A percentile compares a stretch with the other conserved stretches of the same genome.
Conservation (phyloP, 92 coral and sea anemone species). For the Scolanthus callimorphus region DNA sequence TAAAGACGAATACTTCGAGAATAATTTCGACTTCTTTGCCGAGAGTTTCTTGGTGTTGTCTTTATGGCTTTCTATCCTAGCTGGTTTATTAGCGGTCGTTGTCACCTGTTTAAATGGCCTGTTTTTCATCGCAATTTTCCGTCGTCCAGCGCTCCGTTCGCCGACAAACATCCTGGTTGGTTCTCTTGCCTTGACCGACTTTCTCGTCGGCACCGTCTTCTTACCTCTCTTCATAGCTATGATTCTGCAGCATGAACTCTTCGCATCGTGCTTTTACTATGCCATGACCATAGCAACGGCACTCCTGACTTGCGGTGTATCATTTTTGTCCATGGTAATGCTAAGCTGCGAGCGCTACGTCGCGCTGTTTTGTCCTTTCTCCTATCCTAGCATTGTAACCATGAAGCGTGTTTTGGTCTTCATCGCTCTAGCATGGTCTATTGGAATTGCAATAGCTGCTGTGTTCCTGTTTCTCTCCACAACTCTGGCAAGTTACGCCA, state of each 20-base stretch:
- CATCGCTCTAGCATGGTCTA: conserved; percentile 9
- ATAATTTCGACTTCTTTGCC: conserved; percentile 11
- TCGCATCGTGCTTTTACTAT: conserved; percentile 25
- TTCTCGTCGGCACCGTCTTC: conserved; percentile 23
- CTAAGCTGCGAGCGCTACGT: conserved; percentile 40
- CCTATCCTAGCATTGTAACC: conserved; percentile 24
- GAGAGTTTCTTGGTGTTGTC: conserved; percentile 10
- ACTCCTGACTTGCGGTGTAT: conserved; percentile 14
- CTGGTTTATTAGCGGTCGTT: background rate
- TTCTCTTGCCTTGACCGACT: conserved; percentile 37
- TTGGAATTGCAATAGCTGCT: background rate
- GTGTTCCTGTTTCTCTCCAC: background rate
- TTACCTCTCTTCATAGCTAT: conserved; percentile 25
- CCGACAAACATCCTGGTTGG: conserved; percentile 44
- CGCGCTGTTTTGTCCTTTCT: conserved; percentile 24
- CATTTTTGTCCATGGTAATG: conserved; percentile 33
- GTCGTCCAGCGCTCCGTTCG: conserved; percentile 18
- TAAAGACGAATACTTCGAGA: background rate
- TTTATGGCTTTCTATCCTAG: background rate
- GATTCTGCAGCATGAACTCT: conserved; percentile 6
- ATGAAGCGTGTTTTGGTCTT: conserved; percentile 9
- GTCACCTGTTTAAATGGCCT: conserved; percentile 19
- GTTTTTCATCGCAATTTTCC: conserved; percentile 11
- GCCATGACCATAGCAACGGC: conserved; percentile 10
- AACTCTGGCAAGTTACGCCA: background rate